Evolutionary conservation across 35 echinoderm and acorn worm species (phyloP).

Genomic region (Chiridota heheva): DNA sequence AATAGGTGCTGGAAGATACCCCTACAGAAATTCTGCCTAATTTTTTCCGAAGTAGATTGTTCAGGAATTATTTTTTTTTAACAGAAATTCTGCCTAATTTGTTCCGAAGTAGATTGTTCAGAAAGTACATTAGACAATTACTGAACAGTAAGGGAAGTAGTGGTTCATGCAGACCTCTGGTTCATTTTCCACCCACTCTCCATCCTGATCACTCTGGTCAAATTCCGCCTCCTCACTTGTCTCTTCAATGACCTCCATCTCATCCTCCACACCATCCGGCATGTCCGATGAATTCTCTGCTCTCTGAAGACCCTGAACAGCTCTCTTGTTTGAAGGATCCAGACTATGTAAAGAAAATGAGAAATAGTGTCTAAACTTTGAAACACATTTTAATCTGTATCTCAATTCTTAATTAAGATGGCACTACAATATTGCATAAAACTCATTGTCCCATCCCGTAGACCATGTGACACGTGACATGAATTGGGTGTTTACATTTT

Average conservation of each 20-base stretch:
- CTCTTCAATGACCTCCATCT: constrained; percentile 88
- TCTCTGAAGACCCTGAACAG: constrained; percentile 79
- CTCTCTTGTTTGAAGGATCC: constrained; percentile 88
- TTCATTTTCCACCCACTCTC: constrained; percentile 61
- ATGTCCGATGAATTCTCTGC: constrained; percentile 82
- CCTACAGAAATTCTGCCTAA: too few species aligned
- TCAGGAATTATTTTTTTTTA: too few species aligned
- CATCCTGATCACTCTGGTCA: constrained; percentile 89
- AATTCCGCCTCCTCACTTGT: constrained; percentile 92
- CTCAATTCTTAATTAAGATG: background rate
- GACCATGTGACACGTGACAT: background rate
- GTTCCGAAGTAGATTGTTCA: too few species aligned
- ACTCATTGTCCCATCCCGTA: background rate
- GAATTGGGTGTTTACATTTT: background rate
- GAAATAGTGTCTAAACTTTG: background rate
- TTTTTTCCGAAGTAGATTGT: too few species aligned
- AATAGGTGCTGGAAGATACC: too few species aligned
- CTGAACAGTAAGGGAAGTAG: too few species aligned
- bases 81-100: too few species aligned
- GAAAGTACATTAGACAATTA: too few species aligned
- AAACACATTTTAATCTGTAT: background rate
- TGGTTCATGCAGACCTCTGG: too few species aligned
- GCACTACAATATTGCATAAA: background rate
- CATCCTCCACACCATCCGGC: constrained; percentile 79
- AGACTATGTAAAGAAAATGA: constrained; percentile 44